Evolutionary conservation across 2,888 invertebrate genomes (phyloP).

Genomic region (Cataglyphis cursor): DNA sequence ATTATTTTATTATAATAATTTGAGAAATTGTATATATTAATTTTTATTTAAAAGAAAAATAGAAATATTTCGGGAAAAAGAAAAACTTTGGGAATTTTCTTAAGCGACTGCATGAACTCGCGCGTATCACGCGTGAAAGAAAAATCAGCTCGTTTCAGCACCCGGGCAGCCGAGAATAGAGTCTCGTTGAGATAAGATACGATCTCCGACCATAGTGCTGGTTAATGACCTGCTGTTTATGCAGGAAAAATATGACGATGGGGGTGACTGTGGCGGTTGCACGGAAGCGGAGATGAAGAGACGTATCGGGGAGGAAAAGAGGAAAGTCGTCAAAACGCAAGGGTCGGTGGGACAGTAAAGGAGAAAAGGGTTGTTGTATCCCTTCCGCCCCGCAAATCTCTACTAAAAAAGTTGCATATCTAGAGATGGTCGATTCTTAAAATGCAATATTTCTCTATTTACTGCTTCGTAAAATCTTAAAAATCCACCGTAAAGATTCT

Average conservation of each 20-base stretch:
- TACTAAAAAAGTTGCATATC: slow-evolving; percentile 82
- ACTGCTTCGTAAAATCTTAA: slow-evolving; percentile 79
- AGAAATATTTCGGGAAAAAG: neutral
- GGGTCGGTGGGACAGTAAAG: slow-evolving; percentile 18
- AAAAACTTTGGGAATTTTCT: neutral
- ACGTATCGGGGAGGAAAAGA: slow-evolving; percentile 18
- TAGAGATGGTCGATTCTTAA: slow-evolving; percentile 72
- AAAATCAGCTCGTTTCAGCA: slow-evolving; percentile 54
- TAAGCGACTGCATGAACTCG: slow-evolving; percentile 56
- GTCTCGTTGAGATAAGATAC: slow-evolving; percentile 80
- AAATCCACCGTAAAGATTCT: slow-evolving; percentile 66
- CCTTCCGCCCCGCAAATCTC: slow-evolving; percentile 64
- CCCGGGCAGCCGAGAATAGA: slow-evolving; percentile 55
- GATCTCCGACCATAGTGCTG: slow-evolving; percentile 78
- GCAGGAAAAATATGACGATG: slow-evolving; percentile 79
- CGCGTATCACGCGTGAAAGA: slow-evolving; percentile 49
- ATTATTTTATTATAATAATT: neutral
- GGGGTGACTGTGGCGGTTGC: slow-evolving; percentile 49
- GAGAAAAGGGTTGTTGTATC: slow-evolving; percentile 60
- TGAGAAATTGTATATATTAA: neutral
- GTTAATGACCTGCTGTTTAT: slow-evolving; percentile 83
- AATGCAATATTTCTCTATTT: slow-evolving; percentile 73
- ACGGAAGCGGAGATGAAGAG: slow-evolving; percentile 38
- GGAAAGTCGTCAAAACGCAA: slow-evolving; percentile 50
- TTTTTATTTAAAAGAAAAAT: neutral